Base-by-base conservation (phyloP, 2,113 vertebrate species). In the Bujurquina vittata region DNA sequence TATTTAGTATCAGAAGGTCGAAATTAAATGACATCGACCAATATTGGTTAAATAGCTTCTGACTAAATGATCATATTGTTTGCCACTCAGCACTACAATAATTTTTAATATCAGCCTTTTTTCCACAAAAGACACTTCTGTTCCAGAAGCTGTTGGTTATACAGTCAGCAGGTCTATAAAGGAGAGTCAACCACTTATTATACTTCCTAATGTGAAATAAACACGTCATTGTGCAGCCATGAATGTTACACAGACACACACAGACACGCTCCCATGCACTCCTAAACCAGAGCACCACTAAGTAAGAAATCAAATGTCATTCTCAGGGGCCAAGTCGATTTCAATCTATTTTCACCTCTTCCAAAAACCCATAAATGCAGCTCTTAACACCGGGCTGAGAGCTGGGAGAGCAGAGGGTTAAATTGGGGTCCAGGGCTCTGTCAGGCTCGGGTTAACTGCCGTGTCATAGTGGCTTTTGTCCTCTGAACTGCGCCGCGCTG, bases 281-380 rank as follows among this genome's bases (percentile, higher is more conserved):
- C 63, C 56, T 69, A 46, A 59, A 73, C 60, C 9, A 5, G 18
- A 80, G 59, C 10, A 3, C 63, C 31, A 18, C 73, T 65, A 77
- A 78, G 81, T 75, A 85, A 90, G 79, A 81, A 81, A 90, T 84
- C 82, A 86, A 77, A 88, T 82, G 75, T 87, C 74, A 74, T 79
- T 77, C 35, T 76, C 67, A 52, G 57, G 17, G 77, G 77, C 78
- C 54, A 55, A 87, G 87, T 89, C 78, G 57, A 90, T 92, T 91
- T 82, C 87, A 77, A 87, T 83, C 83, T 60, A 77, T 87, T 89
- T 90, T 88, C 81, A 78, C 77, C 81, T 62, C 75, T 81, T 75
- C 56, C 72, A 85, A 85, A 88, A 89, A 90, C 86, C 88, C 80
- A 87, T 90, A 90, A 89, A 61, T 1, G 84, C 67, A 58, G 81